Evolutionary conservation across 2,797 vertebrate species (phyloP).

Genomic region (Ctenopoma kingsleyae): DNA sequence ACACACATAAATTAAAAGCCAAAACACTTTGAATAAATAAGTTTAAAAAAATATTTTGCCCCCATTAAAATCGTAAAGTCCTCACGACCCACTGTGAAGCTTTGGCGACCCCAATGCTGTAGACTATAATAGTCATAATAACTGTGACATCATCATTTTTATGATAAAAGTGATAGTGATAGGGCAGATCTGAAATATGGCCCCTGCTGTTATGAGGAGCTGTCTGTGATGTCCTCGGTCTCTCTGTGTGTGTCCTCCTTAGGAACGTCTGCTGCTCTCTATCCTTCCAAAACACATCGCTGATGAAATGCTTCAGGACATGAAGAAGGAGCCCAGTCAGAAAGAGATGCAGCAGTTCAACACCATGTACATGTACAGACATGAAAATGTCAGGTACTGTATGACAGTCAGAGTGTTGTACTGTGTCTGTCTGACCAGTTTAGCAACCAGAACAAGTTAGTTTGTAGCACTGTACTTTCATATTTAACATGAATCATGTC

Average conservation of each 20-base stretch:
- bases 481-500: not conserved
- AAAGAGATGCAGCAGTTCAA: constrained; percentile 98
- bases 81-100: too few species aligned
- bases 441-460: not conserved
- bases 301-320: constrained; percentile 96
- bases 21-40: too few species aligned
- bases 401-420: not conserved
- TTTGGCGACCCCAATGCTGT: too few species aligned
- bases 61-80: too few species aligned
- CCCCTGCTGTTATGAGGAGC: too few species aligned
- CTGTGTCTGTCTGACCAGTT: not conserved
- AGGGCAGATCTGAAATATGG: too few species aligned
- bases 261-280: constrained; percentile 95
- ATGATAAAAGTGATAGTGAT: too few species aligned
- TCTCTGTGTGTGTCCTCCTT: constrained; percentile 12
- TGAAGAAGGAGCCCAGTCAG: constrained; percentile 96
- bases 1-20: too few species aligned
- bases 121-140: too few species aligned
- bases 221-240: too few species aligned
- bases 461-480: not conserved
- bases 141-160: too few species aligned
- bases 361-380: constrained; percentile 99
- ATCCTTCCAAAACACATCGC: constrained; percentile 97
- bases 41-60: too few species aligned
- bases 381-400: constrained; percentile 94